These are phyloP conservation scores for Brachionus sp. DNA, from an alignment of 1,140 invertebrate species.

Conservation along the genomic window DNA sequence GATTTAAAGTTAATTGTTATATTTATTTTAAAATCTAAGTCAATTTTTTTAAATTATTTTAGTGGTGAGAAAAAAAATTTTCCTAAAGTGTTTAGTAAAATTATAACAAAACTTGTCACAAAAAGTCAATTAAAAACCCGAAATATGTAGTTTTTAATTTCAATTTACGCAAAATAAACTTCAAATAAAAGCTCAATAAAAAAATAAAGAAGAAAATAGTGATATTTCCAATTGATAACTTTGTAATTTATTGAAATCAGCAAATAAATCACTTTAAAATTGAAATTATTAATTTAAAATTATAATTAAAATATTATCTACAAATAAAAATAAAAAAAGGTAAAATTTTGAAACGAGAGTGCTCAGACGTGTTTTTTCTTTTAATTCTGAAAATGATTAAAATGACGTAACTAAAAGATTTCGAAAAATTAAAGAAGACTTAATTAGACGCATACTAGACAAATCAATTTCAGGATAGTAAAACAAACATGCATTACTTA, in stretches of 20 bases:
- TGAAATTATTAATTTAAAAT: background rate
- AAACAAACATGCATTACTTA: background rate
- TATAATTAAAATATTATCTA: background rate
- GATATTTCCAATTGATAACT: no score
- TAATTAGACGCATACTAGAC: background rate
- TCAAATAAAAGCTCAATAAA: no score
- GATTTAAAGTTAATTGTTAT: no score
- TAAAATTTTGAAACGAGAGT: background rate
- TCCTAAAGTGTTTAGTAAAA: no score
- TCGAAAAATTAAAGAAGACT: background rate
- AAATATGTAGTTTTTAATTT: no score
- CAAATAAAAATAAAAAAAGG: background rate
- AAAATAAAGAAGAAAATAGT: no score
- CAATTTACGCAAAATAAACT: no score
- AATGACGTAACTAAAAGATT: background rate
- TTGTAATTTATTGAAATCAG: background rate
- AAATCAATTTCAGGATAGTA: background rate
- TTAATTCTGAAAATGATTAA: background rate
- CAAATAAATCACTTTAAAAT: background rate
- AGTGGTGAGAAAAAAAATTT: no score
- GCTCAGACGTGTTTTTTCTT: background rate
- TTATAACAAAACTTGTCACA: no score
- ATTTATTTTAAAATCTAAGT: no score
- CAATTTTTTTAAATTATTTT: no score
- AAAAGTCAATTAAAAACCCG: no score